phyloP scores from a whole-genome alignment of 2,113 vertebrate species.

The Pyrgilauda ruficollis region DNA sequence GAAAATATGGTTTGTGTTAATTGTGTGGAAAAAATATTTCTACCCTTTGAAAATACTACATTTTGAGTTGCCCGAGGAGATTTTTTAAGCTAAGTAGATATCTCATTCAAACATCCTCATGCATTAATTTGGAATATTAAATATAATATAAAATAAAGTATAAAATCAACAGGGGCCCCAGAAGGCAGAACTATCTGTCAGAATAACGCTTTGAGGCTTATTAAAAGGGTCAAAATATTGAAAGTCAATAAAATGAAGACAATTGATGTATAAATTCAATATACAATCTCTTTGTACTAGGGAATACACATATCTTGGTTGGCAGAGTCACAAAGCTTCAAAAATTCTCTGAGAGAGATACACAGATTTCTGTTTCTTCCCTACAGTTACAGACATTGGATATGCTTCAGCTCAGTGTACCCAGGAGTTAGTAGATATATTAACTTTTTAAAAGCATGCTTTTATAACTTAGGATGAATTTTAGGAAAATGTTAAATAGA shows the following conservation, averaged over 20 bases:
- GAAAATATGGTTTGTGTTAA: slow-evolving; percentile 51
- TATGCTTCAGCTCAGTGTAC: background rate
- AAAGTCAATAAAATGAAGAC: background rate
- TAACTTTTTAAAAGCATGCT: background rate
- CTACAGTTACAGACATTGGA: background rate
- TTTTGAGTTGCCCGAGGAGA: slow-evolving; percentile 11
- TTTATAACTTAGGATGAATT: background rate
- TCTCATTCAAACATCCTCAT: slow-evolving; percentile 37
- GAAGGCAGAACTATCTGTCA: background rate
- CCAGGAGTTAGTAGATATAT: background rate
- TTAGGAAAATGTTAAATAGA: background rate
- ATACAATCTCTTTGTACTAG: background rate
- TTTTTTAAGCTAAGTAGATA: slow-evolving; percentile 8
- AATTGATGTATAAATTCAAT: background rate
- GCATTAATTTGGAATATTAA: slow-evolving; percentile 22
- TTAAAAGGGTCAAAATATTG: background rate
- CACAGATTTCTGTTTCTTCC: background rate
- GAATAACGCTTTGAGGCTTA: background rate
- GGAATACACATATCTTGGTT: background rate
- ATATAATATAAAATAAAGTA: background rate
- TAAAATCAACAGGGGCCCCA: background rate
- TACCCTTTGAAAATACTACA: slow-evolving; percentile 47
- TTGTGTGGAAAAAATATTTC: slow-evolving; percentile 55
- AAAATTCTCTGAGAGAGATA: background rate
- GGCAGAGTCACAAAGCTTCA: background rate